Percentiles rank a stretch among this genome's conserved stretches.
Conservation (phyloP, 1,140 invertebrate species). For the Polypedilum pembai region DNA sequence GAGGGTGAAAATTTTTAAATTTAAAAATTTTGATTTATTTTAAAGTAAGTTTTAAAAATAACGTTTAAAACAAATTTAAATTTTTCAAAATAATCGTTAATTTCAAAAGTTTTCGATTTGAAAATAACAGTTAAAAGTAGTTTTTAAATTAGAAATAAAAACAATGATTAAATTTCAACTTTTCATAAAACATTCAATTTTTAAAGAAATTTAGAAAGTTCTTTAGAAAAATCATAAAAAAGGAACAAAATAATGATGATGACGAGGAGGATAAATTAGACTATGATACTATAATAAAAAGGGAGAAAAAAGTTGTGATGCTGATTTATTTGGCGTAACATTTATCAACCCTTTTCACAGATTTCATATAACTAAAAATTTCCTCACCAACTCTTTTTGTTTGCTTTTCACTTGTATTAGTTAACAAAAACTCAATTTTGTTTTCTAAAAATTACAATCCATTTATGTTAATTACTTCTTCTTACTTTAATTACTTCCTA, state of each 20-base stretch:
- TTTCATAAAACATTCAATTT: too few relatives aligned
- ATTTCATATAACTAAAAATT: not conserved
- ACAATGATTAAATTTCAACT: too few relatives aligned
- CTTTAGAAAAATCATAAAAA: not conserved
- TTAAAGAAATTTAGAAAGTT: too few relatives aligned
- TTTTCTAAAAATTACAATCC: not conserved
- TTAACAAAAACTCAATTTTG: not conserved
- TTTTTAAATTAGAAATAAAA: too few relatives aligned
- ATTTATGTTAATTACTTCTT: not conserved
- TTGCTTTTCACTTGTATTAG: not conserved
- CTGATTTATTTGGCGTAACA: slow-evolving; percentile 28
- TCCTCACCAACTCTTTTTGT: not conserved
- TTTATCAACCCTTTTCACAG: slow-evolving; percentile 28
- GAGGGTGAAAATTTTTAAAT: not conserved
- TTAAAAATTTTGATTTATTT: too few relatives aligned
- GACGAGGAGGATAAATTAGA: not conserved
- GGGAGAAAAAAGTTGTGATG: slow-evolving; percentile 10
- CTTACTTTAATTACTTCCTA: slow-evolving; percentile 7
- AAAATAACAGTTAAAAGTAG: too few relatives aligned
- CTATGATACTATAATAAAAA: too few relatives aligned
- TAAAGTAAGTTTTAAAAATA: too few relatives aligned
- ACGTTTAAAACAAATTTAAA: too few relatives aligned
- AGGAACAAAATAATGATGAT: not conserved
- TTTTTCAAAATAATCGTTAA: too few relatives aligned
- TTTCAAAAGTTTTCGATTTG: too few relatives aligned